phyloP scores from a whole-genome alignment of 2,888 invertebrate species.

The Dynastes grantii region DNA sequence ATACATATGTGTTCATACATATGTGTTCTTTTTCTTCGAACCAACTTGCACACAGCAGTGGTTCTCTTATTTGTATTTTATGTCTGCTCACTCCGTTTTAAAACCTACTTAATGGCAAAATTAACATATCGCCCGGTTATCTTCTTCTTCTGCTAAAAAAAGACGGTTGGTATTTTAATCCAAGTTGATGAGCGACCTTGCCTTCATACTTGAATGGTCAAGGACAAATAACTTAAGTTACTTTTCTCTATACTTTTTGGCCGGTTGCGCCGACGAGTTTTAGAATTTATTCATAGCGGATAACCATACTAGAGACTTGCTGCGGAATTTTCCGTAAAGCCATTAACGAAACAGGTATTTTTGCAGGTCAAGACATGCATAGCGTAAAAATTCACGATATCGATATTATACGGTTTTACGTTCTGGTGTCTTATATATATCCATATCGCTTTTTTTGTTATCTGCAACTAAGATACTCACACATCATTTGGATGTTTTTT shows the following conservation, averaged over 20 bases:
- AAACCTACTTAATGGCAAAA: constrained; percentile 10
- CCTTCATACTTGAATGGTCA: constrained; percentile 32
- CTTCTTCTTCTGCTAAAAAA: constrained; percentile 1
- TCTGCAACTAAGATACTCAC: no score
- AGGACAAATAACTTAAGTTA: constrained; percentile 21
- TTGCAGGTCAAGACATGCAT: constrained; percentile 11
- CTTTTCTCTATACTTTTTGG: constrained; percentile 8
- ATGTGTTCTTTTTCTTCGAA: background rate
- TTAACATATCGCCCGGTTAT: background rate
- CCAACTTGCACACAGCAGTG: background rate
- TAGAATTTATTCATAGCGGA: constrained; percentile 11
- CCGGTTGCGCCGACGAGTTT: constrained; percentile 11
- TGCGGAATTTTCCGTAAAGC: constrained; percentile 22
- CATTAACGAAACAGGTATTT: constrained; percentile 14
- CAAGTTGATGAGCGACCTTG: constrained; percentile 23
- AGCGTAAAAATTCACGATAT: background rate
- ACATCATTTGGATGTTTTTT: no score
- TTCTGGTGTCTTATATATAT: no score
- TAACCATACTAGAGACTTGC: constrained; percentile 9
- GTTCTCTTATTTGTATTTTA: background rate
- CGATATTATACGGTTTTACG: no score
- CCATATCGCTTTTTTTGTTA: no score
- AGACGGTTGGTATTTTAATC: background rate
- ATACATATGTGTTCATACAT: background rate
- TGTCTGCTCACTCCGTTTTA: constrained; percentile 1